A percentile compares a stretch with the other conserved stretches of the same genome.
phyloP scores from a whole-genome alignment of 2,888 invertebrate genomes.

The Neocrepidodera transversa region DNA sequence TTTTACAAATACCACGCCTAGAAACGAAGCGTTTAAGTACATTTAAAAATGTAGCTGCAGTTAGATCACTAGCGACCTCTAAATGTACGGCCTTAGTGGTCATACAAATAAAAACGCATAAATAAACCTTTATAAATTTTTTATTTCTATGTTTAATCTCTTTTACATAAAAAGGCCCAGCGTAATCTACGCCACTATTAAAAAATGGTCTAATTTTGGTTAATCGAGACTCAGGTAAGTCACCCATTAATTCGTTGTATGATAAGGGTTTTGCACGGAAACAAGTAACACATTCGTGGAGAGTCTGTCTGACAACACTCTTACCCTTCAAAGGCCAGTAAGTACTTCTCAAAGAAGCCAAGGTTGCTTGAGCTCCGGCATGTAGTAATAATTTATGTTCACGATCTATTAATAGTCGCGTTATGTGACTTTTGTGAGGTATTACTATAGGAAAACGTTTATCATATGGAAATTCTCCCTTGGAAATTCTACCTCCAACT shows the following conservation, averaged over 20 bases:
- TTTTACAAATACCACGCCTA: not conserved
- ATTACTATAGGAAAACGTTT: not conserved
- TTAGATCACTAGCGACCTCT: conserved; percentile 1
- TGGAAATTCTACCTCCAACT: not conserved
- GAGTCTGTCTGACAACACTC: not conserved
- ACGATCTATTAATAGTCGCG: not conserved
- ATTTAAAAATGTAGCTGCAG: not conserved
- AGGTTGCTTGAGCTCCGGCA: not conserved
- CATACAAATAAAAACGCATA: conserved; percentile 5
- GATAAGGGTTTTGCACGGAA: not conserved
- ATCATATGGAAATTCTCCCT: not conserved
- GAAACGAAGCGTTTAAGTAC: not conserved
- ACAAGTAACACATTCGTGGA: not conserved
- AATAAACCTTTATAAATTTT: not conserved
- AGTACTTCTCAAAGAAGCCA: not conserved
- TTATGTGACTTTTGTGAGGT: not conserved
- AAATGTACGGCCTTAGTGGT: conserved; percentile 4
- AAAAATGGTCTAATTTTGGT: not conserved
- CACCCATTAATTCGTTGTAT: not conserved
- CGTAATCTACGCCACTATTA: not conserved
- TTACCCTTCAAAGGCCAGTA: not conserved
- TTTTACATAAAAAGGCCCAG: conserved; percentile 1
- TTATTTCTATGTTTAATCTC: too few relatives aligned
- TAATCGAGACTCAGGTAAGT: not conserved
- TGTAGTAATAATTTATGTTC: not conserved